Evolutionary conservation across 2,888 invertebrate genomes (phyloP).

Genomic region (Sipha maydis): DNA sequence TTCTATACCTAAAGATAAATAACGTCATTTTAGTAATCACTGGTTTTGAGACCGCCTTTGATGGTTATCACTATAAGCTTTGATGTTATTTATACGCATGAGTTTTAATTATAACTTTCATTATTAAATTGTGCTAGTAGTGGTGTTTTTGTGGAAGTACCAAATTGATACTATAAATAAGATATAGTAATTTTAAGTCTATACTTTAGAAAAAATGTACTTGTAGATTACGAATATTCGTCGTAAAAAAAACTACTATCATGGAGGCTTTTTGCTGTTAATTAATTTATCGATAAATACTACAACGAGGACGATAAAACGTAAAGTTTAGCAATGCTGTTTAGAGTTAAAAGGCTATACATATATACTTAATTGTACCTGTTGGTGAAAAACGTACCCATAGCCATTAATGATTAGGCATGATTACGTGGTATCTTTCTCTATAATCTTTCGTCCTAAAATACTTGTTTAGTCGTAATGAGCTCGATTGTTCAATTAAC

Average conservation of each 20-base stretch:
- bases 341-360: neutral
- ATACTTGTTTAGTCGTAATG: neutral
- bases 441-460: neutral
- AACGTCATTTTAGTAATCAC: neutral
- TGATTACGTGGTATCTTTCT: constrained; percentile 63
- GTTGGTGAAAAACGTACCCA: neutral
- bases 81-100: neutral
- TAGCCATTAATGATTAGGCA: neutral
- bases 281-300: neutral
- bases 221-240: no score
- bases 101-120: neutral
- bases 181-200: neutral
- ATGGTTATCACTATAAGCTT: neutral
- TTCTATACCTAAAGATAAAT: neutral
- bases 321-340: neutral
- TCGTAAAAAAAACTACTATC: neutral
- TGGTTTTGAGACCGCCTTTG: neutral
- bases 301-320: neutral
- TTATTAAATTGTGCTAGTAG: neutral
- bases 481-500: neutral
- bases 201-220: neutral
- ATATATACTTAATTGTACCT: neutral
- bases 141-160: neutral
- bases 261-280: neutral
- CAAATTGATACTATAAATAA: neutral